These are phyloP conservation scores for Spodoptera littoralis DNA, from an alignment of 2,888 invertebrate species.

Conservation along the genomic window DNA sequence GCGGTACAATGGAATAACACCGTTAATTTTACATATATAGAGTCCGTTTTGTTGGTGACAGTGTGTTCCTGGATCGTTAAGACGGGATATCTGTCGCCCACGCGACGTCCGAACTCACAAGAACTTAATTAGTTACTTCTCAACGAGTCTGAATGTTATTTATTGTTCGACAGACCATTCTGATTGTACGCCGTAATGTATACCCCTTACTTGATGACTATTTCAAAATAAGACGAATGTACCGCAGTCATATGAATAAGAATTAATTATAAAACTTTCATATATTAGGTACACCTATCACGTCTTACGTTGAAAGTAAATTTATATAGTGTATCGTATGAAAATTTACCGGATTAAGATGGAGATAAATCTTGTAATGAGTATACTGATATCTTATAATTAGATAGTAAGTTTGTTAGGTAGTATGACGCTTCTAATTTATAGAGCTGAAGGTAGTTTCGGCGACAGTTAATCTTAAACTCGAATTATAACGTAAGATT, in stretches of 20 bases:
- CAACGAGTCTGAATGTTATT: slow-evolving; percentile 79
- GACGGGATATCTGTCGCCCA: slow-evolving; percentile 73
- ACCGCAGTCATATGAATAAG: slow-evolving; percentile 39
- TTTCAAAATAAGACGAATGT: slow-evolving; percentile 71
- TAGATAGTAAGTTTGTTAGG: slow-evolving; percentile 50
- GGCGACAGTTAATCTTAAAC: slow-evolving; percentile 47
- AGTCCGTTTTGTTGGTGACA: slow-evolving; percentile 53
- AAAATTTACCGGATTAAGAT: slow-evolving; percentile 44
- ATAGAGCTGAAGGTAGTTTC: slow-evolving; percentile 37
- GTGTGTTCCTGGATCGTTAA: slow-evolving; percentile 68
- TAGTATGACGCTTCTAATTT: slow-evolving; percentile 45
- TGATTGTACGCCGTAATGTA: slow-evolving; percentile 72
- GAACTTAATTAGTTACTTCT: slow-evolving; percentile 86
- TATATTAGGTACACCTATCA: slow-evolving; percentile 35
- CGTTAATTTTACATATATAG: slow-evolving; percentile 54
- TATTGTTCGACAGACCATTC: slow-evolving; percentile 80
- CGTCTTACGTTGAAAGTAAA: slow-evolving; percentile 42
- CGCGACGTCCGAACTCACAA: slow-evolving; percentile 77
- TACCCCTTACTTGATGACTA: slow-evolving; percentile 70
- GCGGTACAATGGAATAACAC: slow-evolving; percentile 33
- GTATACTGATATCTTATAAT: slow-evolving; percentile 60
- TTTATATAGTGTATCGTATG: slow-evolving; percentile 47
- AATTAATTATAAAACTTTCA: slow-evolving; percentile 56
- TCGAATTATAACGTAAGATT: slow-evolving; percentile 53
- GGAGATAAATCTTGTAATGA: slow-evolving; percentile 55